Percentiles rank a stretch among this genome's conserved stretches.
Evolutionary conservation across 2,113 vertebrate genomes (phyloP).

Genomic region (Poicephalus meyeri): DNA sequence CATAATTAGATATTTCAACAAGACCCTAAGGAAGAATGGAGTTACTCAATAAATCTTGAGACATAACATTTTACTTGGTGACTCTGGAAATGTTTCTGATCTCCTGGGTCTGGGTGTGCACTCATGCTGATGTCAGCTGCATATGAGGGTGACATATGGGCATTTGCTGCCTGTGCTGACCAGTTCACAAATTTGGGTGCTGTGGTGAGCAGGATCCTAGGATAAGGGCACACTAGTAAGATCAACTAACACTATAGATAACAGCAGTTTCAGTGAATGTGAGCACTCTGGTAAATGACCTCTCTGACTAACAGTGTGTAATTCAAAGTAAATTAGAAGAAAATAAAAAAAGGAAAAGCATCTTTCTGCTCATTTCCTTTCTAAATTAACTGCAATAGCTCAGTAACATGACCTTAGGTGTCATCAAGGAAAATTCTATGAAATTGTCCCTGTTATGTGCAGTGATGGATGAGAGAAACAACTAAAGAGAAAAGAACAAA

Average conservation of each 20-base stretch:
- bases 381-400: neutral
- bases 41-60: neutral
- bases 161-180: accelerated
- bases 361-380: neutral
- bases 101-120: neutral
- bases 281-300: neutral
- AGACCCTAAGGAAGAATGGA: neutral
- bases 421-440: neutral
- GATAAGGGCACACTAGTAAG: neutral
- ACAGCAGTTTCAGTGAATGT: neutral
- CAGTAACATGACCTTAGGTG: neutral
- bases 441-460: neutral
- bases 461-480: neutral
- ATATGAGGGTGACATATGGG: accelerated
- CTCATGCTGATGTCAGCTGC: neutral
- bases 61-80: neutral
- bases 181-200: accelerated
- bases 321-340: neutral
- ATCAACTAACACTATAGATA: neutral
- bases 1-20: neutral
- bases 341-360: neutral
- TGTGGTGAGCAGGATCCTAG: neutral
- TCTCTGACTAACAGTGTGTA: neutral
- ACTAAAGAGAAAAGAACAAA: neutral
- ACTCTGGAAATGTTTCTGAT: neutral